A percentile compares a stretch with the other conserved stretches of the same genome.
Conservation (phyloP, 2,113 vertebrate genomes). For the Dicentrarchus labrax region DNA sequence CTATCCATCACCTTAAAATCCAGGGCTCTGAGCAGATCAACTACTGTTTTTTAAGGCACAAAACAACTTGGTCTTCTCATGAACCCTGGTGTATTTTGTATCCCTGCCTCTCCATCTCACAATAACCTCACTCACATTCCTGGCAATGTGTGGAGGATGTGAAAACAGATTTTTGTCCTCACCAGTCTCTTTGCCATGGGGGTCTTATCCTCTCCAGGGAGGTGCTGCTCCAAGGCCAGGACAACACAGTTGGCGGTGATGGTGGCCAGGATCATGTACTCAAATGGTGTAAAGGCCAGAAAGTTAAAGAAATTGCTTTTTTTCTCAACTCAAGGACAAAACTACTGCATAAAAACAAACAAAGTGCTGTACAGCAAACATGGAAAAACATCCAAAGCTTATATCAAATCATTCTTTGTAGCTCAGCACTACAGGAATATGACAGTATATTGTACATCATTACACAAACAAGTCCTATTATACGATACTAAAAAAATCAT, state of each 20-base stretch:
- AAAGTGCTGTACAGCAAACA: not conserved
- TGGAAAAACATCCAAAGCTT: not conserved
- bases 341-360: not conserved
- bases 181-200: conserved; percentile 98
- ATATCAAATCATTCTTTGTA: not conserved
- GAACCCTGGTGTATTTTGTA: conserved; percentile 2
- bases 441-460: not conserved
- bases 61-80: not conserved
- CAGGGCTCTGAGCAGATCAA: not conserved
- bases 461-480: not conserved
- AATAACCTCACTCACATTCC: not conserved
- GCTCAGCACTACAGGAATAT: not conserved
- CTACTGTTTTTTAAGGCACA: not conserved
- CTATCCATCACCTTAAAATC: not conserved
- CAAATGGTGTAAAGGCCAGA: conserved; percentile 90
- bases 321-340: not conserved
- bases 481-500: not conserved
- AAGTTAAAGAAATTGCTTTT: conserved; percentile 86
- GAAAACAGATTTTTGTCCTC: conserved; percentile 73
- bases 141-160: not conserved
- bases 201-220: conserved; percentile 97
- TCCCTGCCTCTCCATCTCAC: not conserved
- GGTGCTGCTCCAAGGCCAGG: conserved; percentile 96
- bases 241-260: conserved; percentile 99
- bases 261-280: conserved; percentile 99